Base-by-base conservation (phyloP, 2,888 invertebrate species). In the Punctoribates punctum region DNA sequence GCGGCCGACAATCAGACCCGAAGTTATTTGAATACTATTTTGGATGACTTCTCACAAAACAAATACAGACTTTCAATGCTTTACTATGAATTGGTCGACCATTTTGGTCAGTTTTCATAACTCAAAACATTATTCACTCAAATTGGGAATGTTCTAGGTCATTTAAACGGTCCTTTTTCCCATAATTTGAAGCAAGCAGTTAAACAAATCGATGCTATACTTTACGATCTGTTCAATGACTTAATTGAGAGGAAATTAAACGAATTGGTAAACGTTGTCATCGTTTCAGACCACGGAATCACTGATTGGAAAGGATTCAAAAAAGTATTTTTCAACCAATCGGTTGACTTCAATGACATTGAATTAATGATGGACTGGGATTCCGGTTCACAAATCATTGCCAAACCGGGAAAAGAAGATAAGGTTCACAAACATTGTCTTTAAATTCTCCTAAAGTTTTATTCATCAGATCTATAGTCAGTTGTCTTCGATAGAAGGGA, bases 251-350 rank as follows among this genome's bases (percentile, higher is more conserved):
- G 62, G 57, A 78, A 80, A 73, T 77, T 83, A 76, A 79, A 81
- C 25, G 80, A 82, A 57, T 79, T 80, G 15, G 80, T 80, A 15
- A 83, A 83, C 77, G 79, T 84, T 27, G 81, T 84, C 29, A 82
- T 84, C 51, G 80, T 83, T 34, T 82, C 83, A 72, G 83, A 84
- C 77, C 84, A 84, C 74, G 84, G 84, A 29, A 84, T 84, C 84
- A 82, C 82, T n/a, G 78, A 78, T 75, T 81, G 1, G 17, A 78
- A 82, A 38, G 79, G 81, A 62, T 67, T 83, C 25, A 78, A 82
- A 65, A 75, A 80, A 17, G 72, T 78, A 1, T 75, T 75, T 17
- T 67, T 79, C 46, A 60, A 78, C 17, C 77, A 79, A 23, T 75
- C 77, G 65, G 67, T 80, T 15, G 79, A 80, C 42, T 25, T 67